Conservation (phyloP, 2,113 vertebrate genomes). For the Percopsis transmontana region DNA sequence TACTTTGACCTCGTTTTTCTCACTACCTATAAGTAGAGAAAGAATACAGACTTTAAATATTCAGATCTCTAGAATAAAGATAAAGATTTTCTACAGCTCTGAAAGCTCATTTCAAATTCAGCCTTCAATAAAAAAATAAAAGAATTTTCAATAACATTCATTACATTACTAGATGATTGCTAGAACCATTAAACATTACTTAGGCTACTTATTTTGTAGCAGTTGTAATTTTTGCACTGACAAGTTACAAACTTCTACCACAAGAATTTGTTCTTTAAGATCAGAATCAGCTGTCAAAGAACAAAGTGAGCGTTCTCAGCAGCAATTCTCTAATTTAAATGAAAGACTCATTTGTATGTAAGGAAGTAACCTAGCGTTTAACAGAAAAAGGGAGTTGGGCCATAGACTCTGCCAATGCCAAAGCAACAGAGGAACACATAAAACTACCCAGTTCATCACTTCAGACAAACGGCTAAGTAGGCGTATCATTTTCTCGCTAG, state of each 20-base stretch:
- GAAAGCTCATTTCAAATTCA: too few species aligned
- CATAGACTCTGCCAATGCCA: conserved; percentile 45
- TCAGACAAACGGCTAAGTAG: conserved; percentile 22
- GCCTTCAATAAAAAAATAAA: too few species aligned
- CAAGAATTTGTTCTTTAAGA: conserved; percentile 53
- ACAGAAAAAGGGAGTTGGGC: conserved; percentile 56
- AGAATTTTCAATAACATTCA: conserved; percentile 18
- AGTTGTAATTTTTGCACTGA: conserved; percentile 47
- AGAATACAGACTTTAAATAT: conserved; percentile 32
- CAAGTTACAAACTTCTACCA: conserved; percentile 52
- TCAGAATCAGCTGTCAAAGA: conserved; percentile 57
- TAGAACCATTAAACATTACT: background rate
- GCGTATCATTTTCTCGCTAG: conserved; percentile 20
- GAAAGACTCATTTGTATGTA: conserved; percentile 69
- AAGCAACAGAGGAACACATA: conserved; percentile 49
- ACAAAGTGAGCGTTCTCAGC: conserved; percentile 40
- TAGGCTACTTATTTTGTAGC: conserved; percentile 32
- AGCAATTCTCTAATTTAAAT: conserved; percentile 48
- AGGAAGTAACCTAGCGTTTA: conserved; percentile 37
- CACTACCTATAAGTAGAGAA: conserved; percentile 32
- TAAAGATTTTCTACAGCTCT: too few species aligned
- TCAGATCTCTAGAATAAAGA: background rate
- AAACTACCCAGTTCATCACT: conserved; percentile 42
- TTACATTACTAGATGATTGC: conserved; percentile 13
- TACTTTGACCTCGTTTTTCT: conserved; percentile 14